Conservation (phyloP, 2,797 vertebrate genomes). For the Esox masquinongy region DNA sequence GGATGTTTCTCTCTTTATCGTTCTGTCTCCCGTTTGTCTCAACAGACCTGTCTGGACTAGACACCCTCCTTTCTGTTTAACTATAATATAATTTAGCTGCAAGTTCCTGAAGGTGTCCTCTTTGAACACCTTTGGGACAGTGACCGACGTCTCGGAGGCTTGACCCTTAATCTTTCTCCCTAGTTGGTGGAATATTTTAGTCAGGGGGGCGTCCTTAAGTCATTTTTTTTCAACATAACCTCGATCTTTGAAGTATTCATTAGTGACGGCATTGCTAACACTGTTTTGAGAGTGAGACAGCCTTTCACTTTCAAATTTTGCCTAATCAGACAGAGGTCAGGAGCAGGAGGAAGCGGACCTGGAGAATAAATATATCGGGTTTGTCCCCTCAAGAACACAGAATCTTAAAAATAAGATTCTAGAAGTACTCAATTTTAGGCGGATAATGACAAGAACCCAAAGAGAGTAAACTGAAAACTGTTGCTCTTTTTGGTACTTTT, state of each 20-base stretch:
- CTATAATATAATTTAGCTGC: background rate
- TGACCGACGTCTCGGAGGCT: constrained; percentile 42
- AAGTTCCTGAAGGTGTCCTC: constrained; percentile 45
- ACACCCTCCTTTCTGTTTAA: background rate
- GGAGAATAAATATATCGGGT: constrained; percentile 25
- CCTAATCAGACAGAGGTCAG: constrained; percentile 2
- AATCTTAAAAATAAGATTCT: constrained; percentile 33
- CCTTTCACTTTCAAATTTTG: constrained; percentile 24
- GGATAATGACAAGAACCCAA: constrained; percentile 9
- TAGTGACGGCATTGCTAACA: constrained; percentile 31
- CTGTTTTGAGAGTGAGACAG: constrained; percentile 26
- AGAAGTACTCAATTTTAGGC: constrained; percentile 5
- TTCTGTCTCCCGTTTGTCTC: background rate
- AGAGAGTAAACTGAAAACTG: constrained; percentile 26
- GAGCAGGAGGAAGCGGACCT: constrained; percentile 22
- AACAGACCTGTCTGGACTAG: background rate
- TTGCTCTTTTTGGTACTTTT: constrained; percentile 19
- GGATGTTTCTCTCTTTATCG: background rate
- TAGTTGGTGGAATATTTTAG: constrained; percentile 52
- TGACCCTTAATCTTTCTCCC: constrained; percentile 57
- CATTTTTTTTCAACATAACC: constrained; percentile 33
- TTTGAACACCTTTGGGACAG: constrained; percentile 50
- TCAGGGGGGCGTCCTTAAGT: constrained; percentile 48
- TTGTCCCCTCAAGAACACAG: constrained; percentile 16
- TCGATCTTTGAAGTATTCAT: constrained; percentile 36